Percentiles rank a stretch among this genome's conserved stretches.
Conservation (phyloP, 2,797 vertebrate genomes). For the Typhlichthys eigenmanni region DNA sequence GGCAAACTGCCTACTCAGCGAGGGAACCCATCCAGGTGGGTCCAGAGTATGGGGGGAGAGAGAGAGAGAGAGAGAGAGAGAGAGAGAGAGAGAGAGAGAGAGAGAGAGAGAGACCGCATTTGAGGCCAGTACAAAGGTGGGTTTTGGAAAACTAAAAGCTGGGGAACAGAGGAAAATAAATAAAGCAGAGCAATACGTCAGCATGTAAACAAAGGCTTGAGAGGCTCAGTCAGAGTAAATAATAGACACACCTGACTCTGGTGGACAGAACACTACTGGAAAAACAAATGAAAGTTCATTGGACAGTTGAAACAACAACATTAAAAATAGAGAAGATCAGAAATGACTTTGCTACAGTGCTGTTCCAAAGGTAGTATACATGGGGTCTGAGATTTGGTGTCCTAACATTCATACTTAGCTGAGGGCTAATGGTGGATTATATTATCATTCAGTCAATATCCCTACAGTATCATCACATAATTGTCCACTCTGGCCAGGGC, state of each 20-base stretch:
- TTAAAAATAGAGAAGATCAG: constrained; percentile 6
- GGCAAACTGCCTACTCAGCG: constrained; percentile 33
- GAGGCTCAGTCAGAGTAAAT: not conserved
- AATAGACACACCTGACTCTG: too few species aligned
- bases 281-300: constrained; percentile 2
- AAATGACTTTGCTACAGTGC: constrained; percentile 4
- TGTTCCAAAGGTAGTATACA: constrained; percentile 12
- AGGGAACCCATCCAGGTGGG: constrained; percentile 42
- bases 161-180: not conserved
- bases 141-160: not conserved
- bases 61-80: constrained; percentile 10
- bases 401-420: constrained; percentile 16
- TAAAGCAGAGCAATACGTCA: constrained; percentile 3
- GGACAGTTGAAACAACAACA: not conserved
- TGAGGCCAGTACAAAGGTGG: not conserved
- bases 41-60: constrained; percentile 5
- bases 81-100: constrained; percentile 9
- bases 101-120: not conserved
- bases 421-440: constrained; percentile 10
- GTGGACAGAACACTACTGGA: not conserved
- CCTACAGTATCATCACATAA: not conserved
- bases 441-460: not conserved
- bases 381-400: constrained; percentile 8
- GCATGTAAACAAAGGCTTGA: not conserved
- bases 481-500: not conserved